phyloP scores from a whole-genome alignment of 2,797 vertebrate genomes.

The Pseudochirops cupreus region DNA sequence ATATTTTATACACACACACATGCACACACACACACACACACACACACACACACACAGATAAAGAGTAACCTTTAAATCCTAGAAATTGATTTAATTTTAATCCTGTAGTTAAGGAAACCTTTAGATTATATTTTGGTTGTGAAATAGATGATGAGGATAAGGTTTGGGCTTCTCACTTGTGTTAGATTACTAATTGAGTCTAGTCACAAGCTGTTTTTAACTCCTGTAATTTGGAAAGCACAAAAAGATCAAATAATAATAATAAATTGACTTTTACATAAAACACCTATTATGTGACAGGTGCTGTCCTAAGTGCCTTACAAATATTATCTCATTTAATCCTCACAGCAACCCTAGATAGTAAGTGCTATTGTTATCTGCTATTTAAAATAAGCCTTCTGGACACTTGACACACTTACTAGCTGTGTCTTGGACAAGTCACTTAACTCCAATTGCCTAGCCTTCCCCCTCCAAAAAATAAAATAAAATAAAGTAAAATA shows the following conservation, averaged over 20 bases:
- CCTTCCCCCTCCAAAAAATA: too few species aligned
- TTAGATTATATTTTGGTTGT: not conserved
- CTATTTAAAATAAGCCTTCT: not conserved
- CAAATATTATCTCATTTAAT: not conserved
- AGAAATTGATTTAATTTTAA: not conserved
- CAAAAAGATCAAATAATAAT: not conserved
- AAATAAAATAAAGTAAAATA: not conserved
- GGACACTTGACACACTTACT: not conserved
- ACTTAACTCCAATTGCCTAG: too few species aligned
- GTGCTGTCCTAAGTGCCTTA: not conserved
- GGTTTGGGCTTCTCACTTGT: not conserved
- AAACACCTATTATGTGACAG: not conserved
- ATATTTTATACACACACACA: too few species aligned
- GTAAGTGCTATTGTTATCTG: not conserved
- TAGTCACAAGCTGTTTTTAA: not conserved
- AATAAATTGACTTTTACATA: not conserved
- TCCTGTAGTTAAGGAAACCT: not conserved
- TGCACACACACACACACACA: not conserved
- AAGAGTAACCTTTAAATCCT: not conserved
- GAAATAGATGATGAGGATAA: not conserved
- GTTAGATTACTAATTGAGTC: not conserved
- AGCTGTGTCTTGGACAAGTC: too few species aligned
- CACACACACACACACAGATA: not conserved
- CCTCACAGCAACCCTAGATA: not conserved
- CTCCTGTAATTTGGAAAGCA: not conserved